Evolutionary conservation across 2,113 vertebrate species (phyloP).

Genomic region (Gulo gulo): DNA sequence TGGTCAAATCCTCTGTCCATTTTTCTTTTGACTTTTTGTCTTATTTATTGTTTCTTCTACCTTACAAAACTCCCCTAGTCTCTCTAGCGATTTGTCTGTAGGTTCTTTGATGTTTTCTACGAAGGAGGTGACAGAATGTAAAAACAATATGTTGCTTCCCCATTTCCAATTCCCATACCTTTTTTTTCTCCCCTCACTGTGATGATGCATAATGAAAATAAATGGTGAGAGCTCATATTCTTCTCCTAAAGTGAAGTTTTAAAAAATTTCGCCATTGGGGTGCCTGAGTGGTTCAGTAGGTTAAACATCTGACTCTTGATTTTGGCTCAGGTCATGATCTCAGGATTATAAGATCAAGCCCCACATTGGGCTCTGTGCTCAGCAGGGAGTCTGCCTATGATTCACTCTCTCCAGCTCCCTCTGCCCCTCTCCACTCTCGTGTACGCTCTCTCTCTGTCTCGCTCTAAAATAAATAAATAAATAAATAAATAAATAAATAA

Average conservation of each 20-base stretch:
- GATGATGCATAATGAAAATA: neutral
- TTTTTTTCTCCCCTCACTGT: accelerated
- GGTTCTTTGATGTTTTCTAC: neutral
- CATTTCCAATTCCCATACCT: neutral
- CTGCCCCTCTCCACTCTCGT: neutral
- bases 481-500: neutral
- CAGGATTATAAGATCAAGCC: neutral
- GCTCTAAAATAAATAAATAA: neutral
- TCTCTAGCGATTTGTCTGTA: neutral
- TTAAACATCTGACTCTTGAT: neutral
- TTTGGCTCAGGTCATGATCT: neutral
- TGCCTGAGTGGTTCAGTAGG: neutral
- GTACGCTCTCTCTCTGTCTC: neutral
- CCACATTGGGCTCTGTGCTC: neutral
- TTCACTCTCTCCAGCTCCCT: neutral
- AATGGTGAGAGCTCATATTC: neutral
- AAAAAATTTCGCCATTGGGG: neutral
- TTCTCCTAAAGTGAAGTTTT: neutral
- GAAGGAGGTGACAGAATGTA: neutral
- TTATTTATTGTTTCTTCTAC: neutral
- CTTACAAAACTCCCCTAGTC: neutral
- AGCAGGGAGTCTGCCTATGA: neutral
- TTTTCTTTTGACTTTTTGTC: neutral
- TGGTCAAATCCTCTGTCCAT: neutral
- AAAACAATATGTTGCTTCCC: neutral